These are phyloP conservation scores for Brachypalpus laphriformis DNA, from an alignment of 2,888 invertebrate species.

Conservation along the genomic window DNA sequence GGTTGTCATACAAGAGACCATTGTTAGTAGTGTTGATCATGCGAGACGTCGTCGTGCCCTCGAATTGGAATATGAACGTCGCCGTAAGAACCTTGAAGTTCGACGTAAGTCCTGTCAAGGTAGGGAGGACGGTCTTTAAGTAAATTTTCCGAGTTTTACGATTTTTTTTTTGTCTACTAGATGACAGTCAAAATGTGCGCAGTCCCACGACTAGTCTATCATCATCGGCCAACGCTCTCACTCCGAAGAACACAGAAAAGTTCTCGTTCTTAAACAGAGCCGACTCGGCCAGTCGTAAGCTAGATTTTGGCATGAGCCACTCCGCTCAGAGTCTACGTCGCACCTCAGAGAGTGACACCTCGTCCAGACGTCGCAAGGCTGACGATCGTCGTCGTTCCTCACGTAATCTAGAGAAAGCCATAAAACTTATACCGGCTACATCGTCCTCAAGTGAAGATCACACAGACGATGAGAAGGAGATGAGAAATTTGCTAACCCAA, in stretches of 20 bases:
- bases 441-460: conserved; percentile 82
- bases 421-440: conserved; percentile 80
- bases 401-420: conserved; percentile 81
- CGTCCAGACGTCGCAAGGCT: conserved; percentile 80
- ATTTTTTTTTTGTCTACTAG: neutral
- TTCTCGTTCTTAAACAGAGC: conserved; percentile 63
- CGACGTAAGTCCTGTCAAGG: conserved; percentile 82
- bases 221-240: conserved; percentile 80
- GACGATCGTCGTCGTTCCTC: conserved; percentile 82
- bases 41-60: conserved; percentile 81
- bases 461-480: conserved; percentile 82
- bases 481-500: conserved; percentile 81
- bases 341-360: conserved; percentile 82
- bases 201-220: conserved; percentile 77
- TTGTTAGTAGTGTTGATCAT: conserved; percentile 81
- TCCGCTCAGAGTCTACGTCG: conserved; percentile 81
- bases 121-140: conserved; percentile 55
- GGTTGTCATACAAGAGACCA: conserved; percentile 80
- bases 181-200: conserved; percentile 76
- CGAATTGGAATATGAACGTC: conserved; percentile 82
- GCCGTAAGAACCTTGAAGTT: conserved; percentile 81
- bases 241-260: conserved; percentile 79
- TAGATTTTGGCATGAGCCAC: conserved; percentile 82
- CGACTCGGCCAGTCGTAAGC: conserved; percentile 79
- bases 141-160: neutral